Conservation (phyloP, 2,797 vertebrate species). For the Thripadectes ignobilis region DNA sequence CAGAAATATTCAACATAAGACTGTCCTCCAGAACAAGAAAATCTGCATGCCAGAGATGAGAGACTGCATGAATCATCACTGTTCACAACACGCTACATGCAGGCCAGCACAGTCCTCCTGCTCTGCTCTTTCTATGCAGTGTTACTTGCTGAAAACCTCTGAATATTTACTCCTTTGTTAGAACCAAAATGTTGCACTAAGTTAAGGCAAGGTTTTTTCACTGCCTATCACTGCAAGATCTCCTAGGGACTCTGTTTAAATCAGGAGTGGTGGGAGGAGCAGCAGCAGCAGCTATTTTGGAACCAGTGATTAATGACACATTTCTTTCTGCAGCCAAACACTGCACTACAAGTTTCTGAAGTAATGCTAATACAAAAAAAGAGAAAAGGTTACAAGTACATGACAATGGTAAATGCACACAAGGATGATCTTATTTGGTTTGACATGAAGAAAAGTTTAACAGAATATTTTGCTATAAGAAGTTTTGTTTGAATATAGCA, state of each 20-base stretch:
- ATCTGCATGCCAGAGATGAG: conserved; percentile 9
- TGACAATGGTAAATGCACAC: background rate
- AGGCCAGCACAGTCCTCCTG: background rate
- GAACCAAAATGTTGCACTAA: background rate
- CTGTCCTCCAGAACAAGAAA: conserved; percentile 36
- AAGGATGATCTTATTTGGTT: background rate
- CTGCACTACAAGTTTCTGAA: background rate
- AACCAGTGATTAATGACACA: background rate
- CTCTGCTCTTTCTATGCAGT: background rate
- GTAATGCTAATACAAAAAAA: background rate
- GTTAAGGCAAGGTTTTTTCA: background rate
- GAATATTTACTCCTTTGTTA: background rate
- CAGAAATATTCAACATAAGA: background rate
- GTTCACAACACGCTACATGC: background rate
- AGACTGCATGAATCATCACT: background rate
- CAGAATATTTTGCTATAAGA: background rate
- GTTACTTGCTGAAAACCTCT: background rate
- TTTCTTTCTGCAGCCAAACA: background rate
- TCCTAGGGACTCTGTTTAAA: background rate
- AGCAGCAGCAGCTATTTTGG: background rate
- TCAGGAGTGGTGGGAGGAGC: background rate
- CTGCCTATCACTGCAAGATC: background rate
- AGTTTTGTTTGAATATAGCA: background rate
- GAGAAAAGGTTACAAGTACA: background rate
- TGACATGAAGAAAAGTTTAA: background rate